Evolutionary conservation across 2,113 vertebrate genomes (phyloP).

Genomic region (Raphicerus campestris): DNA sequence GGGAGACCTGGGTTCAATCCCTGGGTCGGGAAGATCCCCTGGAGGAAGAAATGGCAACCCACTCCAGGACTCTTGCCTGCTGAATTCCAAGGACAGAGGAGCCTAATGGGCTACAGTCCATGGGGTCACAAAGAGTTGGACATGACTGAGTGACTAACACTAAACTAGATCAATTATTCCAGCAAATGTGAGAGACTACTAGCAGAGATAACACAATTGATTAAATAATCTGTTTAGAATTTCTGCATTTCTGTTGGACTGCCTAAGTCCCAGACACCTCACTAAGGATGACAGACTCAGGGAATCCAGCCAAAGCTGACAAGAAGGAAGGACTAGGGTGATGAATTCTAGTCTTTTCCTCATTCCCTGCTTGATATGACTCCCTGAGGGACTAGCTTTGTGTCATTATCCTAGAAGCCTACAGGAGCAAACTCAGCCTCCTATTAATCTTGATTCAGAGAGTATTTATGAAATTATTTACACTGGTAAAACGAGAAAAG

Average conservation of each 20-base stretch:
- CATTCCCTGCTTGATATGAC: not conserved
- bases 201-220: constrained; percentile 40
- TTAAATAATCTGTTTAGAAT: constrained; percentile 34
- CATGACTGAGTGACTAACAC: not conserved
- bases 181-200: constrained; percentile 5
- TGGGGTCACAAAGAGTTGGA: not conserved
- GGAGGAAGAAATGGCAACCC: not conserved
- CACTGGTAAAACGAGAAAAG: not conserved
- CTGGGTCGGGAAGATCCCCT: not conserved
- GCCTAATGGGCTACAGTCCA: not conserved
- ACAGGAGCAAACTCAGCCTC: not conserved
- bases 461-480: constrained; percentile 25
- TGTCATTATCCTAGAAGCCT: constrained; percentile 12
- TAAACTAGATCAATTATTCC: not conserved
- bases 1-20: not conserved
- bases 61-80: not conserved
- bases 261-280: not conserved
- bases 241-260: constrained; percentile 16
- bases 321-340: not conserved
- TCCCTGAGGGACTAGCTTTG: not conserved
- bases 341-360: constrained; percentile 17
- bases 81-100: not conserved
- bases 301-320: not conserved
- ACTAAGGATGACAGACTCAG: not conserved
- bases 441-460: not conserved